Conservation (phyloP, 2,888 invertebrate genomes). For the Campoplex capitator region DNA sequence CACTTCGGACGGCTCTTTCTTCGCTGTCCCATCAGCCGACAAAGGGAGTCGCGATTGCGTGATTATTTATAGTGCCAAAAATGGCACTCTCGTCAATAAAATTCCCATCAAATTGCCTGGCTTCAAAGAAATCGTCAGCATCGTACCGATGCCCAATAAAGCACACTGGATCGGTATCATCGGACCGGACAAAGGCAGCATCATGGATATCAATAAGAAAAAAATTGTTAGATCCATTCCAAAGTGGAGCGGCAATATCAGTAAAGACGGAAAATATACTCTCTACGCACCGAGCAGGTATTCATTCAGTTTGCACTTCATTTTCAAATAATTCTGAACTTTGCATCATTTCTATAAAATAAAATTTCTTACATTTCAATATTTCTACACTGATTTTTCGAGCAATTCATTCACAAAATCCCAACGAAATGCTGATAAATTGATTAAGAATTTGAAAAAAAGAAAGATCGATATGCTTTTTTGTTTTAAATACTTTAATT, state of each 20-base stretch:
- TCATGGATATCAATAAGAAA: constrained; percentile 95
- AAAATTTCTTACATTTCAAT: neutral
- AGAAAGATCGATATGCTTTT: too few species aligned
- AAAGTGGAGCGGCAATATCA: constrained; percentile 96
- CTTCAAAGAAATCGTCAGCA: constrained; percentile 90
- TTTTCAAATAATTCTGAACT: neutral
- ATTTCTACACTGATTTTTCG: neutral
- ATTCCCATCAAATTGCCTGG: constrained; percentile 85
- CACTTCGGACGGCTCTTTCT: constrained; percentile 92
- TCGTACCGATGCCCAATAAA: constrained; percentile 94
- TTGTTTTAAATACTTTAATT: too few species aligned
- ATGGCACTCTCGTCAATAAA: constrained; percentile 87
- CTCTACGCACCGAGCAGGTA: constrained; percentile 94
- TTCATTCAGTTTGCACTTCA: constrained; percentile 6
- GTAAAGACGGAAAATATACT: constrained; percentile 94
- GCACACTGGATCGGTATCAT: constrained; percentile 94
- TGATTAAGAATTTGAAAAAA: too few species aligned
- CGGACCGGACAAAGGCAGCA: constrained; percentile 95
- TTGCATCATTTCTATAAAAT: neutral
- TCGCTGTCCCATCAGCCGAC: constrained; percentile 93
- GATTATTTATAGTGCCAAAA: constrained; percentile 93
- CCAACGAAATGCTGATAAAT: too few species aligned
- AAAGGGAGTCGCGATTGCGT: constrained; percentile 93
- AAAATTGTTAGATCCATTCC: constrained; percentile 94
- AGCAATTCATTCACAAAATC: too few species aligned